Conservation (phyloP, 37 sponge, comb jelly and placozoan species). For the Beroe forskalii region DNA sequence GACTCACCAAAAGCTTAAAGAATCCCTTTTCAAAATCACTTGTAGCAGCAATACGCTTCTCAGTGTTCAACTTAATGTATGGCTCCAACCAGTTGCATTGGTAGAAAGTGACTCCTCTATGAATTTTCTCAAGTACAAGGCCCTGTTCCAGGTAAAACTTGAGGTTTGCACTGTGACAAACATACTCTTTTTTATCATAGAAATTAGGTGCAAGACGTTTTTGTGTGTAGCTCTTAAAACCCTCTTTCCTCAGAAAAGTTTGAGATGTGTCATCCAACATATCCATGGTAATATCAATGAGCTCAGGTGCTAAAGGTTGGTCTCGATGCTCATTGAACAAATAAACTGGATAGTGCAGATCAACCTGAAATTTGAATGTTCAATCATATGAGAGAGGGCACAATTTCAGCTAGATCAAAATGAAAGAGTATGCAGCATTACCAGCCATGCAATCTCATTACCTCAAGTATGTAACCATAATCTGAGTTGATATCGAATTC, state of each 20-base stretch:
- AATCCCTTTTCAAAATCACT: conserved; percentile 24
- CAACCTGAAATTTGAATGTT: conserved; percentile 38
- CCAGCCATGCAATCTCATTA: no score
- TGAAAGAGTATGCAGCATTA: no score
- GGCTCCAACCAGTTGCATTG: not conserved
- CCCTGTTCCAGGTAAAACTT: not conserved
- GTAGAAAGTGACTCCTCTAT: not conserved
- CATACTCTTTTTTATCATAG: not conserved
- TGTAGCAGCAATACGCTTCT: not conserved
- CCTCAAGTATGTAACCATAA: not conserved
- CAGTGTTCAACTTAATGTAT: not conserved
- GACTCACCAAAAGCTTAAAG: conserved; percentile 10
- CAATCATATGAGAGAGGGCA: no score
- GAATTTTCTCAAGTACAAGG: not conserved
- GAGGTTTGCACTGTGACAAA: not conserved
- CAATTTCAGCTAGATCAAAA: no score
- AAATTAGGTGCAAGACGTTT: no score
- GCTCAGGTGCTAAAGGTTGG: not conserved
- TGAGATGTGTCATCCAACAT: no score
- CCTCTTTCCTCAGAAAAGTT: no score
- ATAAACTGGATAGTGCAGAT: not conserved
- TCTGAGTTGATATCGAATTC: not conserved
- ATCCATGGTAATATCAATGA: not conserved
- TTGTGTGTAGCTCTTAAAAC: no score
- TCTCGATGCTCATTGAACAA: not conserved